Percentiles rank a stretch among this genome's conserved stretches.
Conservation (phyloP, 2,113 vertebrate species). For the Cebidichthys violaceus region DNA sequence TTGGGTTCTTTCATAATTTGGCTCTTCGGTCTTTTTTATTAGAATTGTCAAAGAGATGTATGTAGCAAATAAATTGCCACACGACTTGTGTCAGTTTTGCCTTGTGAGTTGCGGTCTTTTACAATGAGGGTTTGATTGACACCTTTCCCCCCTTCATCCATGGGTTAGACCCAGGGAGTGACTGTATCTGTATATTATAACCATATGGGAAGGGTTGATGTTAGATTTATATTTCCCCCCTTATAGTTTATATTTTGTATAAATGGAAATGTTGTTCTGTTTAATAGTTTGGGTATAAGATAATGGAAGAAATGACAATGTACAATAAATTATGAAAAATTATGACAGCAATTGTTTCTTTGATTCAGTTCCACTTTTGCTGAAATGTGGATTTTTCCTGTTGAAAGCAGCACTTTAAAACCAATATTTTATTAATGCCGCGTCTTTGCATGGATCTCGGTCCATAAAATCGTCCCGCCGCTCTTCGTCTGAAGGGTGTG, state of each 20-base stretch:
- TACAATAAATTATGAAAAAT: slow-evolving; percentile 79
- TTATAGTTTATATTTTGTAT: slow-evolving; percentile 85
- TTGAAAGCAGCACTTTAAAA: neutral
- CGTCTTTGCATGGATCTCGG: neutral
- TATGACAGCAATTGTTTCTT: slow-evolving; percentile 34
- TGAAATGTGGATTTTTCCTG: neutral
- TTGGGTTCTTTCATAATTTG: slow-evolving; percentile 51
- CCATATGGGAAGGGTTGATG: slow-evolving; percentile 64
- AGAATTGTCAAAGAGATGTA: slow-evolving; percentile 59
- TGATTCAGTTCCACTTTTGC: neutral
- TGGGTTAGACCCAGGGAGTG: slow-evolving; percentile 59
- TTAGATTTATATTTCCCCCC: slow-evolving; percentile 67
- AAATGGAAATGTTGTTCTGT: slow-evolving; percentile 74
- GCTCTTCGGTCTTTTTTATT: slow-evolving; percentile 48
- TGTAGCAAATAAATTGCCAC: slow-evolving; percentile 63
- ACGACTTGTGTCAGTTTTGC: slow-evolving; percentile 70
- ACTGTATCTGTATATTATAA: slow-evolving; percentile 55
- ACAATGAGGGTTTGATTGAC: slow-evolving; percentile 75
- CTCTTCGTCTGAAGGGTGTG: slow-evolving; percentile 42
- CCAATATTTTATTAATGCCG: neutral
- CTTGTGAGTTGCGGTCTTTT: slow-evolving; percentile 73
- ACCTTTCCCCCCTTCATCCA: slow-evolving; percentile 52
- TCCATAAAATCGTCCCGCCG: neutral
- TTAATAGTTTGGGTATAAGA: slow-evolving; percentile 72
- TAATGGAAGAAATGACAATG: slow-evolving; percentile 70